These are phyloP conservation scores for Tinea trinotella DNA, from an alignment of 2,888 invertebrate species.

Conservation along the genomic window DNA sequence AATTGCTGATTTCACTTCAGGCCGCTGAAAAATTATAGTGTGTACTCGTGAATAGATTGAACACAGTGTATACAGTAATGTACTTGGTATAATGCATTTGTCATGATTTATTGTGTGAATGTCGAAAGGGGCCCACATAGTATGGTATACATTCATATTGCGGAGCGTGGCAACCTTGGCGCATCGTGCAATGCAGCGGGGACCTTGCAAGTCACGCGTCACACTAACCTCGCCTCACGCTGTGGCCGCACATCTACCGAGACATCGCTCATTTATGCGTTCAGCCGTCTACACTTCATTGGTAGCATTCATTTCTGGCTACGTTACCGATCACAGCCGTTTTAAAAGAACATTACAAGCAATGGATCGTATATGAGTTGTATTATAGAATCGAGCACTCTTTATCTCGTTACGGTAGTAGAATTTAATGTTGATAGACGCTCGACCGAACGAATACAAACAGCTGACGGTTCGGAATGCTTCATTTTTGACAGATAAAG, in stretches of 20 bases:
- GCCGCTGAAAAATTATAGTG: not conserved
- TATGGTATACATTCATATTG: conserved; percentile 27
- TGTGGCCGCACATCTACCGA: conserved; percentile 38
- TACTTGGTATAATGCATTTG: not conserved
- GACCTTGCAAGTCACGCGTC: conserved; percentile 74
- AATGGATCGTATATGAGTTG: not conserved
- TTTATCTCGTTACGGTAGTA: conserved; percentile 27
- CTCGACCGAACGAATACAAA: conserved; percentile 59
- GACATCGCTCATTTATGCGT: not conserved
- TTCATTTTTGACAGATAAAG: conserved; percentile 57
- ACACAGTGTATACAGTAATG: not conserved
- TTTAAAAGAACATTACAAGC: not conserved
- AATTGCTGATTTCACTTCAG: conserved; percentile 3
- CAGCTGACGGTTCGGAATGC: conserved; percentile 62
- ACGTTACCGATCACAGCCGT: not conserved
- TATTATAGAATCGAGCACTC: not conserved
- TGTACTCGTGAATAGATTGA: not conserved
- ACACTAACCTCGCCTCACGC: conserved; percentile 69
- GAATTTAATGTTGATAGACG: conserved; percentile 57
- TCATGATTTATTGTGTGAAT: not conserved
- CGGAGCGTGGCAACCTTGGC: conserved; percentile 68
- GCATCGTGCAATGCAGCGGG: conserved; percentile 71
- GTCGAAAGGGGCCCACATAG: conserved; percentile 14
- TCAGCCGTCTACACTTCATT: conserved; percentile 18
- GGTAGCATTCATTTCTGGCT: not conserved